These are phyloP conservation scores for Anarsia innoxiella DNA, from an alignment of 2,888 invertebrate species.

Conservation along the genomic window DNA sequence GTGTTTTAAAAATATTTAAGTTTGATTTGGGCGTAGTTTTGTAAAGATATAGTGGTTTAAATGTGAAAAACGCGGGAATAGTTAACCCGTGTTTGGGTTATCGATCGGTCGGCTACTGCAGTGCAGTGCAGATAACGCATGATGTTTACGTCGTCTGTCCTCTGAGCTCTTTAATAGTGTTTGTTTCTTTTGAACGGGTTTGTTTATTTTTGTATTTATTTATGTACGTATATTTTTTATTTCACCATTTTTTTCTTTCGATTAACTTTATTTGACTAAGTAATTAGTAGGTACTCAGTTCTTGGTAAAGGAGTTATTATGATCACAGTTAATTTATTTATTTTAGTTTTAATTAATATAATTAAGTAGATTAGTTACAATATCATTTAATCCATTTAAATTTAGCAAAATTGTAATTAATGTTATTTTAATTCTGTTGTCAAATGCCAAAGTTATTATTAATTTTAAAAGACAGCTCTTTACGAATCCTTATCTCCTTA, in stretches of 20 bases:
- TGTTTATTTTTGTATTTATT: background rate
- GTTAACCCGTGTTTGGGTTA: conserved; percentile 43
- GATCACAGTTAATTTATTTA: too few species aligned
- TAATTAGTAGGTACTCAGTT: background rate
- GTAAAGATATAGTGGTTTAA: conserved; percentile 14
- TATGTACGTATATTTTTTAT: background rate
- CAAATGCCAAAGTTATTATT: too few species aligned
- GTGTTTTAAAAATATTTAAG: background rate
- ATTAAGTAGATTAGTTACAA: too few species aligned
- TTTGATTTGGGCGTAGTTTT: conserved; percentile 8
- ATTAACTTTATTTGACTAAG: background rate
- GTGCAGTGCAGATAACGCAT: conserved; percentile 48
- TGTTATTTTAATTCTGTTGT: too few species aligned
- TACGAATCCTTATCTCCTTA: background rate
- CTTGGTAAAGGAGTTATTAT: too few species aligned
- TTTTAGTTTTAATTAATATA: too few species aligned
- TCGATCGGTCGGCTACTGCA: conserved; percentile 56
- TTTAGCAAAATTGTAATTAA: too few species aligned
- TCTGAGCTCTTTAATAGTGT: conserved; percentile 2
- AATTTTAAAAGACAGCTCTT: too few species aligned
- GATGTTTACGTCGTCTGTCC: conserved; percentile 50
- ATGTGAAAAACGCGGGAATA: conserved; percentile 38
- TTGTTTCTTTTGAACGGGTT: background rate
- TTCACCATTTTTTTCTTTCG: background rate
- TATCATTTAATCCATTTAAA: too few species aligned